Conservation (phyloP, 2,888 invertebrate genomes). For the Aradus depressus region DNA sequence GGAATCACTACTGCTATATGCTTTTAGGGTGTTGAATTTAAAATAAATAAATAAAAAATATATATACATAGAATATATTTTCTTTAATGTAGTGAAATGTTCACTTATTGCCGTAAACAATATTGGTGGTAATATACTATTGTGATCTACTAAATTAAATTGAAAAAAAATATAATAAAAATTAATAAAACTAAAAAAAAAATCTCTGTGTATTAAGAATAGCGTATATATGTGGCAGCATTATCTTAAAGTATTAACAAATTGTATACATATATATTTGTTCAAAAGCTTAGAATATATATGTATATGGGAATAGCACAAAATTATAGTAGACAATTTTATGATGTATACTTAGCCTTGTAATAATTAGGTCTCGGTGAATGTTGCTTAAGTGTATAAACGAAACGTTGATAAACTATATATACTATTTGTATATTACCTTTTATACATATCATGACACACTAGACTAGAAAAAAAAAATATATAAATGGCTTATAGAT, state of each 20-base stretch:
- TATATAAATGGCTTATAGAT: slow-evolving; percentile 15
- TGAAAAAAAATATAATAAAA: background rate
- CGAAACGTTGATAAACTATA: background rate
- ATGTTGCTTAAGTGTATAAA: background rate
- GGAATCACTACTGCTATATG: slow-evolving; percentile 16
- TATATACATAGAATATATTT: slow-evolving; percentile 26
- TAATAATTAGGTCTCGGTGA: background rate
- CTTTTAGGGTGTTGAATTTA: no score
- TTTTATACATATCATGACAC: no score
- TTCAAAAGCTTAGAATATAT: no score
- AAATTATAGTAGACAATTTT: background rate
- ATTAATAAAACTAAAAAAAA: background rate
- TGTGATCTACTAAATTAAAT: slow-evolving; percentile 21
- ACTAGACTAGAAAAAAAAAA: background rate
- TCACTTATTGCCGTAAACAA: slow-evolving; percentile 17
- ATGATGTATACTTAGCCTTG: slow-evolving; percentile 3
- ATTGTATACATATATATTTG: no score
- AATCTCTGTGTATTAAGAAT: background rate
- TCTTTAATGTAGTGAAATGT: slow-evolving; percentile 24
- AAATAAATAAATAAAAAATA: no score
- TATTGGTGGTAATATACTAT: slow-evolving; percentile 12
- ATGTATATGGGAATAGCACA: background rate
- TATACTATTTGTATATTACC: background rate
- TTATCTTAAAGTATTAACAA: background rate
- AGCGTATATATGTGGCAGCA: background rate